Conservation (phyloP, 1,140 invertebrate species). For the Diprion similis region DNA sequence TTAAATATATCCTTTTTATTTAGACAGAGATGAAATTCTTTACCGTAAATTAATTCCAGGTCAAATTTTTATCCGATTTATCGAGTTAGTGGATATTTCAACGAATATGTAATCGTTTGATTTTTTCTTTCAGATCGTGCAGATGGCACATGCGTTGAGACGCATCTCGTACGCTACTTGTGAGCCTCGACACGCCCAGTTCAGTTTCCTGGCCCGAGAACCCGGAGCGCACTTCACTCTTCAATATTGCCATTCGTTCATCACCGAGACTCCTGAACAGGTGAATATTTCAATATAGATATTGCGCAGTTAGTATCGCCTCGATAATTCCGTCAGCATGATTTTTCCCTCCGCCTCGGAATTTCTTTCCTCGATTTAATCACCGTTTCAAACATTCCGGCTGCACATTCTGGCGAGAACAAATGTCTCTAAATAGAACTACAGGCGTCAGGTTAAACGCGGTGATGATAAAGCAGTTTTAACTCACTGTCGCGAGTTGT, state of each 20-base stretch:
- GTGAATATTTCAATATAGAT: constrained; percentile 52
- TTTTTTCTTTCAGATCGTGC: constrained; percentile 73
- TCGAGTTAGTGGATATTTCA: too few relatives aligned
- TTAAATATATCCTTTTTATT: too few relatives aligned
- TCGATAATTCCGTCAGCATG: constrained; percentile 1
- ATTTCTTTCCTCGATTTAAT: not conserved
- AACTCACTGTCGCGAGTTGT: not conserved
- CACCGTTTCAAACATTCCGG: not conserved
- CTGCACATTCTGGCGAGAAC: not conserved
- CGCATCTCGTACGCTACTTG: constrained; percentile 88
- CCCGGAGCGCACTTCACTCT: constrained; percentile 76
- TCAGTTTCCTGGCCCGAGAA: constrained; percentile 84
- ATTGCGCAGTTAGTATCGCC: not conserved
- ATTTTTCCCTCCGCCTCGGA: not conserved
- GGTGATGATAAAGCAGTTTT: not conserved
- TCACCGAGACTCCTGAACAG: constrained; percentile 79
- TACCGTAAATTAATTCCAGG: too few relatives aligned
- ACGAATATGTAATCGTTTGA: too few relatives aligned
- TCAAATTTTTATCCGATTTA: too few relatives aligned
- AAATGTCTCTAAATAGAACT: constrained; percentile 4
- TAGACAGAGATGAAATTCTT: too few relatives aligned
- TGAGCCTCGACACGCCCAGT: constrained; percentile 80
- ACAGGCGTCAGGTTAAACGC: not conserved
- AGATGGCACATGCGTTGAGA: constrained; percentile 85
- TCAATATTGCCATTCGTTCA: constrained; percentile 86